A percentile compares a stretch with the other conserved stretches of the same genome.
Conservation (phyloP, 2,797 vertebrate genomes). For the Apodemus agrarius region DNA sequence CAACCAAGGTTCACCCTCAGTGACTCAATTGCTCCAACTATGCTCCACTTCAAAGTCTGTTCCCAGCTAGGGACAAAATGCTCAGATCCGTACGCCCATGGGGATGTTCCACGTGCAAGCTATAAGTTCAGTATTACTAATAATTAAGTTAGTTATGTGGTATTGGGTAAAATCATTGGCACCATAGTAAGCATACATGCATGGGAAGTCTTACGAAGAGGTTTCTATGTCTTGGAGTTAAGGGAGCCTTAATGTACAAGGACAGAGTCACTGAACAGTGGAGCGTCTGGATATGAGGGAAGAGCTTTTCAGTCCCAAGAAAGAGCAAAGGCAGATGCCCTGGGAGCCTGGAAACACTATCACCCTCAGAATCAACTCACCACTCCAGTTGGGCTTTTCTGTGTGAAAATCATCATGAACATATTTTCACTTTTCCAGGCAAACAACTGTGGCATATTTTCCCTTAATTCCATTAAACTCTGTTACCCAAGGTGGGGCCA, state of each 20-base stretch:
- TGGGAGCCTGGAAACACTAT: rapidly evolving
- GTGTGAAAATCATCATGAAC: background rate
- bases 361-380: background rate
- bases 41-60: too few relatives aligned
- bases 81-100: too few relatives aligned
- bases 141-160: background rate
- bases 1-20: background rate
- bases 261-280: background rate
- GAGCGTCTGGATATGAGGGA: background rate
- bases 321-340: background rate
- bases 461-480: background rate
- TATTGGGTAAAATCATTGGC: background rate
- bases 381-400: background rate
- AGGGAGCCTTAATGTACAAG: background rate
- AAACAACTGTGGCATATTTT: background rate
- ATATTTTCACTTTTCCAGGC: background rate
- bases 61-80: background rate
- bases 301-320: background rate
- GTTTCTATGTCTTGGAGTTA: background rate
- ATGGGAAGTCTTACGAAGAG: background rate
- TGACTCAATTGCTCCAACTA: background rate
- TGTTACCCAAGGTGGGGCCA: background rate
- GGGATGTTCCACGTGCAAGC: background rate
- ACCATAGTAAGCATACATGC: rapidly evolving
- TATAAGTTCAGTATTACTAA: background rate